Base-by-base conservation (phyloP, 2,888 invertebrate genomes). In the Troilus luridus region DNA sequence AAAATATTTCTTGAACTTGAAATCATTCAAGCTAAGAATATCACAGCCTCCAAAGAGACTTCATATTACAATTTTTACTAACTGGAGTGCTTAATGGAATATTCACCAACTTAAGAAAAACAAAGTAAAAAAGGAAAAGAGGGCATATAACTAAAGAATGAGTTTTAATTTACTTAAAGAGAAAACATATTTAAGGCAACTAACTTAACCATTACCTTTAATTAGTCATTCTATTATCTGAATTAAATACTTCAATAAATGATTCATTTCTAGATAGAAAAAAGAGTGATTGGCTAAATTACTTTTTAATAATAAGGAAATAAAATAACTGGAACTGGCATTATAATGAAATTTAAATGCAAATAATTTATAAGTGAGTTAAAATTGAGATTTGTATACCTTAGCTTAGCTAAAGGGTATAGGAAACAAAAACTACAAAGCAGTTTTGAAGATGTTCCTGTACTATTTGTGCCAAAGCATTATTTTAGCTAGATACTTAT, bases 1-100 rank as follows among this genome's bases (percentile, higher is more conserved):
- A 89, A 60, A 91, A 91, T 85, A 91, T 90, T 67, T 62, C 56
- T 85, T n/a, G 54, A 85, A 85, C 56, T 85, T 85, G 85, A 58
- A 85, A 41, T 77, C 41, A n/a, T 85, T 85, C 85, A 85, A 85
- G 56, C 19, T 81, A 62, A 90, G 60, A 54, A n/a, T 58, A 90
- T 90, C 90, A 90, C 90, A 90, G 90, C 90, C 90, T 90, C 90
- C 8, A 85, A 90, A 90, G 90, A 90, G 90, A 90, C 90, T 90
- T 90, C 54, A 85, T 24, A 60, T 90, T 24, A 72, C 72, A 90
- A 72, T 19, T 56, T 77, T 58, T 81, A 81, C n/a, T 56, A 56
- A 85, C 56, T 81, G 56, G 85, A 85, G 85, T 85, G 85, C 56
- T 56, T 54, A 85, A 58, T 77, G 72, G 72, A 85, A n/a, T 56